Percentiles rank a stretch among this genome's conserved stretches.
These are phyloP conservation scores for Marcusenius ussheri DNA, from an alignment of 2,113 vertebrate genomes.

Conservation along the genomic window DNA sequence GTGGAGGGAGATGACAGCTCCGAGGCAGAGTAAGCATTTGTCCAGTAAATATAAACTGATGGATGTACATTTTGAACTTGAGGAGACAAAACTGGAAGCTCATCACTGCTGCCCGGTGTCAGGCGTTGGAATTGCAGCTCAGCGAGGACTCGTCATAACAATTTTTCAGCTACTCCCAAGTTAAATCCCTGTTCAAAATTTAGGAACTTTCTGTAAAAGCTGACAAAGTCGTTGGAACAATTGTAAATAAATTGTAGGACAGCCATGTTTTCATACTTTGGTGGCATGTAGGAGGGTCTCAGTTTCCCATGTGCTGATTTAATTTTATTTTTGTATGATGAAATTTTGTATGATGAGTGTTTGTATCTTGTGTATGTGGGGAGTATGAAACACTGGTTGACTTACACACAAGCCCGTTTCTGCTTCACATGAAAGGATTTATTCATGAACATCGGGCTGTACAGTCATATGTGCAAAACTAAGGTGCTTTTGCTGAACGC, in stretches of 20 bases:
- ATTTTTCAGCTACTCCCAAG: background rate
- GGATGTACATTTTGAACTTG: background rate
- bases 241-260: background rate
- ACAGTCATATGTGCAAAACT: background rate
- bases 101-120: conserved; percentile 7
- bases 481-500: background rate
- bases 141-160: background rate
- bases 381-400: no score
- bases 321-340: background rate
- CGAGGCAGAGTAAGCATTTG: background rate
- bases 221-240: background rate
- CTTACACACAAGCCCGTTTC: background rate
- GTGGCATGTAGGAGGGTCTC: background rate
- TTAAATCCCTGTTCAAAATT: background rate
- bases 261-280: background rate
- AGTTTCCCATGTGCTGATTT: background rate
- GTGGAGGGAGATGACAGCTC: background rate
- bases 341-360: background rate
- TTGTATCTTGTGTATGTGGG: background rate
- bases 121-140: background rate
- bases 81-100: conserved; percentile 11
- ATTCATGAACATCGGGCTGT: background rate
- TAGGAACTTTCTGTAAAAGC: background rate
- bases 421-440: background rate
- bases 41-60: background rate